Base-by-base conservation (phyloP, 2,888 invertebrate species). In the Agrochola lychnidis region DNA sequence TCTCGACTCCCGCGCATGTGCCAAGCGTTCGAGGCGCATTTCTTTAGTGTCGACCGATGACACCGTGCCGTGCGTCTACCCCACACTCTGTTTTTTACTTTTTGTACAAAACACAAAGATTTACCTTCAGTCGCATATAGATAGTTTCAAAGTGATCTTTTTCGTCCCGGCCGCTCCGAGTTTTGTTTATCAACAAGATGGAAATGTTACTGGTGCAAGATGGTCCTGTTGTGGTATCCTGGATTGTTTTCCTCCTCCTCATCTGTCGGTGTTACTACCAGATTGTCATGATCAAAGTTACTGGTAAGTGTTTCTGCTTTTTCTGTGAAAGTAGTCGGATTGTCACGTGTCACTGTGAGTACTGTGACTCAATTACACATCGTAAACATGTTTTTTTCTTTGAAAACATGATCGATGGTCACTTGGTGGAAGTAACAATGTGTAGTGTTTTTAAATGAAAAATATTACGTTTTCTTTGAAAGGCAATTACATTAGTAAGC, bases 251-350 rank as follows among this genome's bases (percentile, higher is more conserved):
- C 82, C 84, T 97, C 70, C 82, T 95, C 84, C 89, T 96, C 81
- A 96, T 96, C 88, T 96, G 93, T 77, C 92, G 96, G 79, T 96
- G 96, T 85, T 96, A 96, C 83, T 96, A 96, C 89, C 93, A 94
- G 78, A 94, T 96, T 75, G 91, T 94, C 85, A 85, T 89, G 45
- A 89, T 91, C 70, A 90, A 86, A 70, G 75, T 83, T 67, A 73
- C 83, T 36, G 93, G 94, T 94, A 73, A 93, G 94, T 90, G 19
- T 70, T 66, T 67, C 0, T n/a, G 12, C 16, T 62, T 71, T 78
- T 75, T 51, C 7, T 66, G 6, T 70, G 40, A 74, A 66, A 45
- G 19, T 68, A 57, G 45, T 67, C 14, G 36, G 51, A 30, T 53
- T 81, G 76, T 56, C 61, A 71, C 66, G 62, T 77, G 82, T 57